A percentile compares a stretch with the other conserved stretches of the same genome.
Evolutionary conservation across 2,888 invertebrate species (phyloP).

Genomic region (Neoscelio sp.): DNA sequence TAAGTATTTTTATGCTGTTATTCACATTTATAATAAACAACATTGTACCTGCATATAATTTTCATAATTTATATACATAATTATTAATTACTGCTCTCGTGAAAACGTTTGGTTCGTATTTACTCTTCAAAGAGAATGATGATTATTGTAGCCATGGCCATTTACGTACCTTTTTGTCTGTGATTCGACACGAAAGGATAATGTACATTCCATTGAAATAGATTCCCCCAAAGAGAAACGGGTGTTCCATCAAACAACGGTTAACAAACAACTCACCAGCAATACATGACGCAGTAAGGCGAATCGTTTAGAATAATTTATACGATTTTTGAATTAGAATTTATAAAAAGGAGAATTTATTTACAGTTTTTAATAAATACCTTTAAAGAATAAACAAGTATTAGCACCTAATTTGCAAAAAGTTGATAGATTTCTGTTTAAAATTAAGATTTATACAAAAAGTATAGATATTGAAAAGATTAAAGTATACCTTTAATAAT

Average conservation of each 20-base stretch:
- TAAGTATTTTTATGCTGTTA: slow-evolving; percentile 69
- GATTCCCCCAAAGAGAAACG: slow-evolving; percentile 63
- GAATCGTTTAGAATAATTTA: slow-evolving; percentile 36
- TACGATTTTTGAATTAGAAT: neutral
- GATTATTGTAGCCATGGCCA: slow-evolving; percentile 82
- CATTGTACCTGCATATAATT: neutral
- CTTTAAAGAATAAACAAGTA: no score
- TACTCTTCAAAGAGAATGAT: slow-evolving; percentile 74
- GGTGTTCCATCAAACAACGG: slow-evolving; percentile 70
- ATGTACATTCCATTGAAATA: slow-evolving; percentile 67
- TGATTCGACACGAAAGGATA: slow-evolving; percentile 59
- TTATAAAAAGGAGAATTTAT: neutral
- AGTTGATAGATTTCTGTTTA: no score
- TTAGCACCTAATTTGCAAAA: no score
- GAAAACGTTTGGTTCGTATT: slow-evolving; percentile 45
- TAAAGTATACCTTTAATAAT: no score
- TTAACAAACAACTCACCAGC: slow-evolving; percentile 68
- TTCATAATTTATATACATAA: slow-evolving; percentile 19
- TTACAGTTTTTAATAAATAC: no score
- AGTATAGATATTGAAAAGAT: no score
- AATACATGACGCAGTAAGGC: slow-evolving; percentile 55
- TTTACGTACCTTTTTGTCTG: slow-evolving; percentile 77
- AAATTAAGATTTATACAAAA: no score
- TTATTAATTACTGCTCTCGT: slow-evolving; percentile 26
- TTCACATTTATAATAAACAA: slow-evolving; percentile 58